phyloP scores from a whole-genome alignment of 1,140 invertebrate genomes.

The Brachionus asplanchnoidis region DNA sequence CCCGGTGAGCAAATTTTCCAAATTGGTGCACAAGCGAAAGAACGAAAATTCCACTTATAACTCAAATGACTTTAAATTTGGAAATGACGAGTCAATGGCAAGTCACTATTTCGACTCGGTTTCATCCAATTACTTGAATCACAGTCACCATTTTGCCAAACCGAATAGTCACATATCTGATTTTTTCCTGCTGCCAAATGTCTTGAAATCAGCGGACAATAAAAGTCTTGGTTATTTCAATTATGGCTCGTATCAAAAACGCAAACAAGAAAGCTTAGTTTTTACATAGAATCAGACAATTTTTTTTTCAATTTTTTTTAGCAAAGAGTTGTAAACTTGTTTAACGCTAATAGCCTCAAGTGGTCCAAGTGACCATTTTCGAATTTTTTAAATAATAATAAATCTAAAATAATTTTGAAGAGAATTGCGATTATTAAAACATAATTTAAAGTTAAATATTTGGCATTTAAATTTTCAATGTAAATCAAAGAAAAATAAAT shows the following conservation, averaged over 20 bases:
- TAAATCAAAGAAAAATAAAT: too few species aligned
- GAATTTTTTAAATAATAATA: not conserved
- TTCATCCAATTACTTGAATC: not conserved
- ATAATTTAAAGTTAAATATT: too few species aligned
- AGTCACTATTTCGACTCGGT: not conserved
- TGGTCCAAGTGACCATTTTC: too few species aligned
- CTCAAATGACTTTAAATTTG: not conserved
- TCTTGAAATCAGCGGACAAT: not conserved
- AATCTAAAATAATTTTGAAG: not conserved
- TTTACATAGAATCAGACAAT: not conserved
- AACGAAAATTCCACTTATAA: not conserved
- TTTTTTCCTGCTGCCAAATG: conserved; percentile 3
- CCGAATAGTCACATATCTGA: not conserved
- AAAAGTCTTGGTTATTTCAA: not conserved
- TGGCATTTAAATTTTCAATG: too few species aligned
- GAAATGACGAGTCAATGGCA: not conserved
- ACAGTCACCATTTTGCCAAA: not conserved
- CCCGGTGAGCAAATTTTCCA: not conserved
- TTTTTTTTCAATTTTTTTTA: not conserved
- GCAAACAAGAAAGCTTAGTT: not conserved
- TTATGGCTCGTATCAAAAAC: not conserved
- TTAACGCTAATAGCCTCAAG: not conserved
- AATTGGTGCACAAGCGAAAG: not conserved
- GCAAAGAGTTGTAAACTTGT: not conserved
- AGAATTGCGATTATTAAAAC: too few species aligned